Base-by-base conservation (phyloP, 37 sponge, comb jelly and placozoan genomes). In the Haliclona indistincta region DNA sequence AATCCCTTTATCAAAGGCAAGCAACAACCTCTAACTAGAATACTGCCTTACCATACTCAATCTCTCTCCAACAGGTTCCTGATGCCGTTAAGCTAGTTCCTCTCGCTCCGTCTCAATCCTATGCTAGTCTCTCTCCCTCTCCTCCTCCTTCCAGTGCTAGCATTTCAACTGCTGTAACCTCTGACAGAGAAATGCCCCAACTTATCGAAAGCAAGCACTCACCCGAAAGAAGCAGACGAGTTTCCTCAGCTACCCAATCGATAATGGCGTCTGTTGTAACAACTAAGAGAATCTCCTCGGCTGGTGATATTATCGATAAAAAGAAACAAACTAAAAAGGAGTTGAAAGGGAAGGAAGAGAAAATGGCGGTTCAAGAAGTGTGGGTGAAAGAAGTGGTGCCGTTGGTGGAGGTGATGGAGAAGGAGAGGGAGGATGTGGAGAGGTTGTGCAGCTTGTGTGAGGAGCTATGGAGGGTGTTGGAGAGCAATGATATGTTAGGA, bases 321-420 rank as follows among this genome's bases (percentile, higher is more conserved):
- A 8, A 3, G 2, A 28, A 3, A 20, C 35, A 2, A 2, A 35
- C 32, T 20, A 20, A n/a, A 4, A 55, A 56, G 35, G 1, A 42
- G 4, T 22, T 26, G 23, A 19, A 54, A 3, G 1, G 38, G 4
- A 75, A 38, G 26, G 45, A 43, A 39, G 33, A 78, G 58, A 70
- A 71, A 33, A 60, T 55, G 55, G 66, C 34, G 34, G 68, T 63
- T 10, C 36, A 63, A 11, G 65, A 77, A 8, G 60, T 75, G 56
- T 92, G 92, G 92, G 83, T 87, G 25, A 8, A 44, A 11, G 62
- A 87, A 40, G 38, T 92, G 13, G 22, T 49, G 26, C 92, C 92
- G 0, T 74, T 92, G 10, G 71, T 92, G 43, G 20, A 36, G 28
- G 49, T 33, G 15, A 63, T 92, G 38, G 73, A 78, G 8, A 33